phyloP scores from a whole-genome alignment of 2,113 vertebrate genomes.

The Tragelaphus strepsiceros region DNA sequence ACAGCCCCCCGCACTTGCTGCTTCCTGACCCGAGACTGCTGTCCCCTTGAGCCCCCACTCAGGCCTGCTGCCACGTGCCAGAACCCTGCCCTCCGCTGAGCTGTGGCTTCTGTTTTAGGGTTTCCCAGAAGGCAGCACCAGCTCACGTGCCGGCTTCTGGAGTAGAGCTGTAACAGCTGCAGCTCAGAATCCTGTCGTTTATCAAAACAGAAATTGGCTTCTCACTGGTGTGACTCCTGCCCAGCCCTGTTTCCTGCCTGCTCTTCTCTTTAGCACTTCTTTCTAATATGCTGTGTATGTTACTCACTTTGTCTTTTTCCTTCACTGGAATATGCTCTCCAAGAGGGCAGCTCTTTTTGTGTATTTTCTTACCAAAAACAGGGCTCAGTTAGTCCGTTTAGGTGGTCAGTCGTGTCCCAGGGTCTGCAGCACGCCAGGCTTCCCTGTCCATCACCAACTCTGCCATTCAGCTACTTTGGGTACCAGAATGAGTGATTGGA shows the following conservation, averaged over 20 bases:
- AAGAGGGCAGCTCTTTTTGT: not conserved
- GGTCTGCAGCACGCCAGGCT: not conserved
- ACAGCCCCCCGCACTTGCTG: not conserved
- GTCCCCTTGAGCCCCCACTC: not conserved
- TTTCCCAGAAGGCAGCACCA: not conserved
- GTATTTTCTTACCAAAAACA: not conserved
- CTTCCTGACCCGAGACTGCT: not conserved
- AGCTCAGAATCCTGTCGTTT: not conserved
- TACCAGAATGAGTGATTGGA: fast-evolving
- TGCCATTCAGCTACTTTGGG: too few species aligned
- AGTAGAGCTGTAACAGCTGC: not conserved
- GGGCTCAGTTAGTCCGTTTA: not conserved
- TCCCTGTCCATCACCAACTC: not conserved
- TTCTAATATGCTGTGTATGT: fast-evolving
- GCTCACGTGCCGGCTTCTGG: not conserved
- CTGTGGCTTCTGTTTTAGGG: not conserved
- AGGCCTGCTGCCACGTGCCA: fast-evolving
- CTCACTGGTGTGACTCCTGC: fast-evolving
- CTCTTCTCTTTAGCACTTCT: not conserved
- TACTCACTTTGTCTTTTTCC: not conserved
- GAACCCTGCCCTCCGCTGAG: not conserved
- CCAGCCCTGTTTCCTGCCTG: not conserved
- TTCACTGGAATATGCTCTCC: not conserved
- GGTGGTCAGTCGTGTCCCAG: not conserved
- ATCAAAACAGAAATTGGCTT: not conserved